phyloP scores from a whole-genome alignment of 37 sponge, comb jelly and placozoan species.

The Hormiphora californensis region DNA sequence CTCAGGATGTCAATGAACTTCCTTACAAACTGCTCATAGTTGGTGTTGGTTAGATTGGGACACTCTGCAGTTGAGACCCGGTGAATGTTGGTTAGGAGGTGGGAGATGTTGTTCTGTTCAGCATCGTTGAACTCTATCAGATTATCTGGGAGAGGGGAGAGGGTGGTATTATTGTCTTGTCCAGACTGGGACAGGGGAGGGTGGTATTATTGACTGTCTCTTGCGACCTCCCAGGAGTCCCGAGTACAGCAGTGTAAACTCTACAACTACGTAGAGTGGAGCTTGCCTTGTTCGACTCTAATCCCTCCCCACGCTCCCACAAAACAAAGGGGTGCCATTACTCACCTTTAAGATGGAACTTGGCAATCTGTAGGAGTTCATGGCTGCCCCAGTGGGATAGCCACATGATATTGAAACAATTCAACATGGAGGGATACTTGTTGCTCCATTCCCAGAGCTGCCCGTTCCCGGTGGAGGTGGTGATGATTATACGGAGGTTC shows the following conservation, averaged over 20 bases:
- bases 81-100: constrained; percentile 69
- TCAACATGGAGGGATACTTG: constrained; percentile 56
- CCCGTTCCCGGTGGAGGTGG: constrained; percentile 18
- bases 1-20: constrained; percentile 58
- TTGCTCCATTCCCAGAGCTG: constrained; percentile 49
- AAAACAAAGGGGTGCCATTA: too few relatives aligned
- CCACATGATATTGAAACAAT: constrained; percentile 51
- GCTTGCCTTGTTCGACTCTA: too few relatives aligned
- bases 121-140: neutral
- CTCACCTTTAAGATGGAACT: constrained; percentile 65
- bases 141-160: neutral
- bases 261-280: too few relatives aligned
- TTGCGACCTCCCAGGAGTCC: too few relatives aligned
- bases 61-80: constrained; percentile 45
- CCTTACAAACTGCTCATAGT: constrained; percentile 68
- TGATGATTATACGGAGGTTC: constrained; percentile 56
- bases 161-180: neutral
- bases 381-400: constrained; percentile 64
- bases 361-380: constrained; percentile 66
- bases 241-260: too few relatives aligned
- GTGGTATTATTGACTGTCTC: too few relatives aligned
- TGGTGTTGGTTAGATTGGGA: constrained; percentile 56
- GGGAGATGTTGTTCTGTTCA: constrained; percentile 60
- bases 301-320: too few relatives aligned
- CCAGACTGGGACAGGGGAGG: too few relatives aligned